Conservation (phyloP, 1,140 invertebrate species). For the Nasonia giraulti region DNA sequence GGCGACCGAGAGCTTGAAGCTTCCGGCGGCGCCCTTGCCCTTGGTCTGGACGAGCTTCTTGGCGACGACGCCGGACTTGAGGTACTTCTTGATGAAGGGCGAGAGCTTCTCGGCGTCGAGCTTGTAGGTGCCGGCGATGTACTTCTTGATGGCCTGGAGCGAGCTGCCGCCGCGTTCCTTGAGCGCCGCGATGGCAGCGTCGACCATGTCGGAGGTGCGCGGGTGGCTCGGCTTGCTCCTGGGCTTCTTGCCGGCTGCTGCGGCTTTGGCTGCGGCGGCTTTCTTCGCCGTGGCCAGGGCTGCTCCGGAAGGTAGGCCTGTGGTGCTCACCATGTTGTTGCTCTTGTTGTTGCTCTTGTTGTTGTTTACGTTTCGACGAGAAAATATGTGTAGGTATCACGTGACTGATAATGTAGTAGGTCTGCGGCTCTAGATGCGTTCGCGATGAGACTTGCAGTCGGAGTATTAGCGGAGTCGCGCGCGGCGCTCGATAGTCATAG, state of each 20-base stretch:
- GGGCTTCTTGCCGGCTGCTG: too few relatives aligned
- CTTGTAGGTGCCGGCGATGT: conserved; percentile 76
- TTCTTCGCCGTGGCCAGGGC: too few relatives aligned
- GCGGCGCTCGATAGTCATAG: conserved; percentile 43
- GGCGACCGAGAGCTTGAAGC: conserved; percentile 73
- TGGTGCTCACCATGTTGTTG: neutral
- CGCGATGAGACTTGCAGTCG: neutral
- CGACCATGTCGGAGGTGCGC: conserved; percentile 75
- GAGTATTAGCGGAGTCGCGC: conserved; percentile 1
- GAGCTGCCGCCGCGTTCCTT: conserved; percentile 78
- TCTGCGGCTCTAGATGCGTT: neutral
- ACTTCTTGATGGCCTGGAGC: conserved; percentile 79
- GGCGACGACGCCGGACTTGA: conserved; percentile 75
- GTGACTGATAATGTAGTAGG: too few relatives aligned
- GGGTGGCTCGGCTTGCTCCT: conserved; percentile 71
- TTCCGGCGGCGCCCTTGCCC: conserved; percentile 78
- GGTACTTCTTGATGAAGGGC: conserved; percentile 77
- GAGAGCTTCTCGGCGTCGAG: conserved; percentile 77
- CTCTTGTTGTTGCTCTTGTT: too few relatives aligned
- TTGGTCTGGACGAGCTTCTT: conserved; percentile 77
- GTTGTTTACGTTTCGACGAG: neutral
- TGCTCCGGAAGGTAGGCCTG: conserved; percentile 27
- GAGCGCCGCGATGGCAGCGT: conserved; percentile 76
- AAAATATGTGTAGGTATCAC: neutral
- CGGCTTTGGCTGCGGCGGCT: too few relatives aligned